Conservation (phyloP, 2,113 vertebrate genomes). For the Prietella phreatophila region DNA sequence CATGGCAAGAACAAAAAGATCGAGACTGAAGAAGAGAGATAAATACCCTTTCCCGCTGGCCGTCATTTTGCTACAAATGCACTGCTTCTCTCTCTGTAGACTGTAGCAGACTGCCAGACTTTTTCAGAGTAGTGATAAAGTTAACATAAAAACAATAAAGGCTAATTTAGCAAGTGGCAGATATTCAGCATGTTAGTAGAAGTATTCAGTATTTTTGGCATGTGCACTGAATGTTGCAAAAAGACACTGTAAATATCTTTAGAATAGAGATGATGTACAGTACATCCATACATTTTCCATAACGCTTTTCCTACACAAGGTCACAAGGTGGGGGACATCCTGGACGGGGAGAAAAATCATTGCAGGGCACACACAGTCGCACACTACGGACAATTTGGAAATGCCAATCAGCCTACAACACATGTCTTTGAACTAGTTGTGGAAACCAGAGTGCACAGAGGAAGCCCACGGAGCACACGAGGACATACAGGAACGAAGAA, state of each 20-base stretch:
- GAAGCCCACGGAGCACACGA: no score
- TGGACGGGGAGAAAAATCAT: no score
- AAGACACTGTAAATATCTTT: conserved; percentile 8
- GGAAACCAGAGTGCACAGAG: no score
- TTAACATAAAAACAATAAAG: conserved; percentile 30
- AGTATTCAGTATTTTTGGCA: neutral
- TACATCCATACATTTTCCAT: no score
- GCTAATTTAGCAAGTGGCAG: conserved; percentile 22
- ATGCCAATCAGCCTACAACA: no score
- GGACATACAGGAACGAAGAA: no score
- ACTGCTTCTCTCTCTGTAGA: conserved; percentile 47
- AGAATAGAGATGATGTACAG: neutral
- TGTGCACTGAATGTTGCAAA: neutral
- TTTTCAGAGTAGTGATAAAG: conserved; percentile 17
- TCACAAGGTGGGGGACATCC: no score
- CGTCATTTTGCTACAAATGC: conserved; percentile 55
- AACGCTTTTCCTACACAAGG: no score
- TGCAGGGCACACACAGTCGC: no score
- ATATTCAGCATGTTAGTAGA: conserved; percentile 1
- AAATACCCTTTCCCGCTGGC: conserved; percentile 40
- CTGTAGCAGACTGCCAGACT: conserved; percentile 1
- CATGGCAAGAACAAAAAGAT: conserved; percentile 44
- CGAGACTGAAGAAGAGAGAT: conserved; percentile 43
- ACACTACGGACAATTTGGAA: no score
- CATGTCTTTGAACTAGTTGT: no score